phyloP scores from a whole-genome alignment of 2,888 invertebrate genomes.

The Microctonus aethiopoides region DNA sequence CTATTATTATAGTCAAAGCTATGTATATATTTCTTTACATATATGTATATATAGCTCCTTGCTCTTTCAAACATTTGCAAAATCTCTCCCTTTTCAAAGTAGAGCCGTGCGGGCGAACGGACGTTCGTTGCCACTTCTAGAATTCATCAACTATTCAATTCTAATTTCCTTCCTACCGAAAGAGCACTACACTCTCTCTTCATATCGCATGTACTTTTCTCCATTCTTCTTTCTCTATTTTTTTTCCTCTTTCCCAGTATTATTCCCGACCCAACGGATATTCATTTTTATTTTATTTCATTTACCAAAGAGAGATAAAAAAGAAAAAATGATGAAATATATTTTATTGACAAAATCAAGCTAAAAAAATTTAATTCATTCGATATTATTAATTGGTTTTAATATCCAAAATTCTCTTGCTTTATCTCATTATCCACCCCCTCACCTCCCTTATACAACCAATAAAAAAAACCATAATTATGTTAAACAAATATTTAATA shows the following conservation, averaged over 20 bases:
- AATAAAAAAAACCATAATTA: too few species aligned
- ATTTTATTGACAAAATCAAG: too few species aligned
- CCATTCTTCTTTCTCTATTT: not conserved
- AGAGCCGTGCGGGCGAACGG: conserved; percentile 1
- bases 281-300: not conserved
- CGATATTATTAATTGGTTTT: too few species aligned
- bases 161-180: conserved; percentile 57
- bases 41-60: not conserved
- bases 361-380: too few species aligned
- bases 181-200: conserved; percentile 1
- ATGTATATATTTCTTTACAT: conserved; percentile 16
- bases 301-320: not conserved
- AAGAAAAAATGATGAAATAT: not conserved
- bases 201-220: not conserved
- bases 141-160: conserved; percentile 66
- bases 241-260: not conserved
- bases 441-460: too few species aligned
- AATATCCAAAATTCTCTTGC: too few species aligned
- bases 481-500: too few species aligned
- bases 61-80: conserved; percentile 17
- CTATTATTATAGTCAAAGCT: not conserved
- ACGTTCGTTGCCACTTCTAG: conserved; percentile 48
- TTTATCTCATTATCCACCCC: too few species aligned
- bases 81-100: conserved; percentile 20
- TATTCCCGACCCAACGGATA: not conserved